phyloP scores from a whole-genome alignment of 2,888 invertebrate genomes.

The Strigamia crassipes region DNA sequence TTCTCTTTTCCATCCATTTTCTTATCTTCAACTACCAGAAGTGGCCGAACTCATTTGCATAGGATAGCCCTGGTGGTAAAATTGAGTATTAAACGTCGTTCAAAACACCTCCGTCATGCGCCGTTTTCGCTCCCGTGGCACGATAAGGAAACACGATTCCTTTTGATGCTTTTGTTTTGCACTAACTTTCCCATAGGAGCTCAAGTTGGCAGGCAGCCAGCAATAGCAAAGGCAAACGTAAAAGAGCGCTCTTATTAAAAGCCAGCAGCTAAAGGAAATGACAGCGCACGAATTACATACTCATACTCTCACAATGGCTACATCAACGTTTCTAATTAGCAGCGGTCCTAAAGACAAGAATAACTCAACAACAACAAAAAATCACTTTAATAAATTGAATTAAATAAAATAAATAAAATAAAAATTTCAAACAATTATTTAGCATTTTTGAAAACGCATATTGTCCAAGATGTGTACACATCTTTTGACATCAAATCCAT shows the following conservation, averaged over 20 bases:
- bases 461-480: not conserved
- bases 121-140: constrained; percentile 32
- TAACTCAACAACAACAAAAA: not conserved
- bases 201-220: constrained; percentile 22
- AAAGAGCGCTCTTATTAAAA: constrained; percentile 39
- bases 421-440: too few relatives aligned
- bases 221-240: constrained; percentile 27
- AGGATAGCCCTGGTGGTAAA: constrained; percentile 33
- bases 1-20: constrained; percentile 36
- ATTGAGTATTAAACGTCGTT: constrained; percentile 34
- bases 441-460: not conserved
- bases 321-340: constrained; percentile 38
- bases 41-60: constrained; percentile 42
- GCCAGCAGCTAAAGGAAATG: constrained; percentile 37
- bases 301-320: constrained; percentile 19
- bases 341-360: not conserved
- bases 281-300: constrained; percentile 26
- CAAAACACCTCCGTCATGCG: constrained; percentile 12
- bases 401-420: not conserved
- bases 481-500: not conserved
- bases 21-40: constrained; percentile 22
- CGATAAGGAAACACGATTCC: constrained; percentile 24
- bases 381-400: not conserved
- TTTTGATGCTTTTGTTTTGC: constrained; percentile 37
- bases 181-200: constrained; percentile 33